A percentile compares a stretch with the other conserved stretches of the same genome.
Conservation (phyloP, 2,113 vertebrate genomes). For the Cololabis saira region DNA sequence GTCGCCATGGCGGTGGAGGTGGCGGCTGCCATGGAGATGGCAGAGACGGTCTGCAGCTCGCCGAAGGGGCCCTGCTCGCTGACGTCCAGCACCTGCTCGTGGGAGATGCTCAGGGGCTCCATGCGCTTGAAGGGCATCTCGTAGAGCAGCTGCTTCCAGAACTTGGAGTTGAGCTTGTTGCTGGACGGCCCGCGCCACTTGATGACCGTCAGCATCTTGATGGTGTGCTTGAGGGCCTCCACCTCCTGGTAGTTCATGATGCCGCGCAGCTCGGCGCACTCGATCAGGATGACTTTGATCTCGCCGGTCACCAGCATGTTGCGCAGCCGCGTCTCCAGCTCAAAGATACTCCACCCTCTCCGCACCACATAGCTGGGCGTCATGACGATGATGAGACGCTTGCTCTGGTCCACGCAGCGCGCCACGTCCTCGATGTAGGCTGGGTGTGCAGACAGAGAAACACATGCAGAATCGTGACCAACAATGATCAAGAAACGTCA, state of each 20-base stretch:
- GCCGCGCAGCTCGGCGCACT: slow-evolving; percentile 94
- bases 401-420: slow-evolving; percentile 98
- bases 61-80: slow-evolving; percentile 96
- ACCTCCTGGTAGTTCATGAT: slow-evolving; percentile 99
- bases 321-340: slow-evolving; percentile 96
- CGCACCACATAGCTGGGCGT: slow-evolving; percentile 96
- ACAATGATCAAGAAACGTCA: not conserved
- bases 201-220: slow-evolving; percentile 96
- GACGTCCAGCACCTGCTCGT: slow-evolving; percentile 96
- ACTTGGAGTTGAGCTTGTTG: slow-evolving; percentile 96
- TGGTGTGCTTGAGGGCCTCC: slow-evolving; percentile 96
- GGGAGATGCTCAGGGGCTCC: slow-evolving; percentile 90
- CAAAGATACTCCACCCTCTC: slow-evolving; percentile 98
- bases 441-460: slow-evolving; percentile 60
- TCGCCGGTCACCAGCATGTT: slow-evolving; percentile 96
- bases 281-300: slow-evolving; percentile 98
- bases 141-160: slow-evolving; percentile 98
- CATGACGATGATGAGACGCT: slow-evolving; percentile 96
- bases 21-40: slow-evolving; percentile 97
- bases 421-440: slow-evolving; percentile 98
- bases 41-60: slow-evolving; percentile 96
- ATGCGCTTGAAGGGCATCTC: slow-evolving; percentile 98
- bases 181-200: slow-evolving; percentile 95
- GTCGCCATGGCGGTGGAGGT: slow-evolving; percentile 96
- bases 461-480: not conserved